Conservation (phyloP, 2,888 invertebrate genomes). For the Melipona beecheii region DNA sequence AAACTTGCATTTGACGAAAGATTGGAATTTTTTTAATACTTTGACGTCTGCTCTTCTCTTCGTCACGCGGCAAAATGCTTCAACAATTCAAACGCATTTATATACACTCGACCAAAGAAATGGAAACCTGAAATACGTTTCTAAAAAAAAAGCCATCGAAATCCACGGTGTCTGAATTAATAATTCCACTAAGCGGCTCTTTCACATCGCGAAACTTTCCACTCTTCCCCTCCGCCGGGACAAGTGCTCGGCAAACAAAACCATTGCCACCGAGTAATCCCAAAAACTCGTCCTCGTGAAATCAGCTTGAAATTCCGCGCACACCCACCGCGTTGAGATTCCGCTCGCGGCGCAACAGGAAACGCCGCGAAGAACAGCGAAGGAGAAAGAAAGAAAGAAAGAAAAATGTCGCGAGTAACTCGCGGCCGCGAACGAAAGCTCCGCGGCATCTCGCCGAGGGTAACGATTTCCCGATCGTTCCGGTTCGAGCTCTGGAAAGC, state of each 20-base stretch:
- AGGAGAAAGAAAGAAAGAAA: not conserved
- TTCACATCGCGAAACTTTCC: not conserved
- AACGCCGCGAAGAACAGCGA: not conserved
- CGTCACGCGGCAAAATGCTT: too few relatives aligned
- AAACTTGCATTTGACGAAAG: too few relatives aligned
- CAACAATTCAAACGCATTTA: too few relatives aligned
- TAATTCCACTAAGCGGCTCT: not conserved
- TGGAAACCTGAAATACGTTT: too few relatives aligned
- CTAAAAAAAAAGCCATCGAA: too few relatives aligned
- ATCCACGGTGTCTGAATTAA: too few relatives aligned
- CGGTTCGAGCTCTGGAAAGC: constrained; percentile 2
- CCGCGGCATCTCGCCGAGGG: constrained; percentile 7
- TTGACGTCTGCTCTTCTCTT: too few relatives aligned
- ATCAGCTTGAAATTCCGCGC: constrained; percentile 21
- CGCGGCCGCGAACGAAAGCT: not conserved
- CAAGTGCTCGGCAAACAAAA: not conserved
- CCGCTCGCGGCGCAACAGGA: constrained; percentile 13
- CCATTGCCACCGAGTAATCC: constrained; percentile 8
- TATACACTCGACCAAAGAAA: too few relatives aligned
- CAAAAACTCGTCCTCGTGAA: not conserved
- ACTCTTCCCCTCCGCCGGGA: not conserved
- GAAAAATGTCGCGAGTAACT: constrained; percentile 8
- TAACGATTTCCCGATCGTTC: constrained; percentile 54
- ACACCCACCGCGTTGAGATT: constrained; percentile 15
- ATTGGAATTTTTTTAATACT: too few relatives aligned